Conservation (phyloP, 2,797 vertebrate species). For the Aeoliscus strigatus region DNA sequence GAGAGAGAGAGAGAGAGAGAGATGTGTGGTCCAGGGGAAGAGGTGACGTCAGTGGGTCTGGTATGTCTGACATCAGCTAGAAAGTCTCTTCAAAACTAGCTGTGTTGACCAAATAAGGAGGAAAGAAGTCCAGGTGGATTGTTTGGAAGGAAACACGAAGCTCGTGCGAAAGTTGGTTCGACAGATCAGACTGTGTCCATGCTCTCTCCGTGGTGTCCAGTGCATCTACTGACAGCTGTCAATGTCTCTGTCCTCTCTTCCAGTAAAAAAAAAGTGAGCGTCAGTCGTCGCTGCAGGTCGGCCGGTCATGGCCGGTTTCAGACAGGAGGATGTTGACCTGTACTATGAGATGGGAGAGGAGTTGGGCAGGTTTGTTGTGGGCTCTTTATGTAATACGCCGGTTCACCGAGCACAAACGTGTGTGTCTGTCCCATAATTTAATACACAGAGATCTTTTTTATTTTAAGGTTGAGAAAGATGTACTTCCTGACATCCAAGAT, state of each 20-base stretch:
- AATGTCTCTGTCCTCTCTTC: neutral
- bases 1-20: no score
- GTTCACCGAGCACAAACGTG: neutral
- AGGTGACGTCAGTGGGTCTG: conserved; percentile 67
- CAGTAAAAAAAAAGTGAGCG: conserved; percentile 28
- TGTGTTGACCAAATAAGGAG: conserved; percentile 68
- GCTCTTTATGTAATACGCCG: no score
- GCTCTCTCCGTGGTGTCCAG: neutral
- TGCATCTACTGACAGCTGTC: neutral
- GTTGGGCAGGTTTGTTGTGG: conserved; percentile 83
- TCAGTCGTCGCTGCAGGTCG: conserved; percentile 26
- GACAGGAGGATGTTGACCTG: conserved; percentile 88
- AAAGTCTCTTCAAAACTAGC: conserved; percentile 37
- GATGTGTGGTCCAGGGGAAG: conserved; percentile 29
- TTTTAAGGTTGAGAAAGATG: no score
- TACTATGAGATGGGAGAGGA: conserved; percentile 96
- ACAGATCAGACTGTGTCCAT: neutral
- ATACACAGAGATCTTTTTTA: no score
- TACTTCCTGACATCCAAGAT: no score
- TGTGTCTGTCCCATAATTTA: no score
- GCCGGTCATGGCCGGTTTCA: conserved; percentile 85
- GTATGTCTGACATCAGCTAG: conserved; percentile 69
- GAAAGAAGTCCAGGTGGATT: conserved; percentile 2
- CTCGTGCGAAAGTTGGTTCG: neutral
- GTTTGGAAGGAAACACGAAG: neutral